Base-by-base conservation (phyloP, 2,797 vertebrate genomes). In the Intellagama lesueurii region DNA sequence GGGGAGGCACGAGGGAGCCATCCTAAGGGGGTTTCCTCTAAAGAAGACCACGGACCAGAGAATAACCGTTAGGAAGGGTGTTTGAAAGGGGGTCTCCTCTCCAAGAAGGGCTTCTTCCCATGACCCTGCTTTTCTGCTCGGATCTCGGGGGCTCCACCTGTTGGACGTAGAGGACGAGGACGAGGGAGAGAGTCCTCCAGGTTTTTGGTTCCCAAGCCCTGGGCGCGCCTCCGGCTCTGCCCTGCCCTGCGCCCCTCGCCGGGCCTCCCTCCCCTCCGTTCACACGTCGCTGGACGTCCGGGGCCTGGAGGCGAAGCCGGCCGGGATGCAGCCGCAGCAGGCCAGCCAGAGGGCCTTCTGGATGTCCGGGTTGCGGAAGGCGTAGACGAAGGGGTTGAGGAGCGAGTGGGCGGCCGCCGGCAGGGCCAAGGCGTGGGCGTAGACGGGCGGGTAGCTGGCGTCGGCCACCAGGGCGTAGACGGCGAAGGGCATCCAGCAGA, bases 211-310 rank as follows among this genome's bases (percentile, higher is more conserved):
- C 9, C 52, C 52, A 52, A 12, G 52, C 52, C 52, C 52, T 52
- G 52, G 52, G 52, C 3, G 52, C 52, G 83, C 47, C 14, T 7
- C 8, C 9, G 11, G 78, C 0, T 52, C 52, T 52, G 52, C 52
- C 52, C 52, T 52, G 52, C 7, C 52, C 52, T 52, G 52, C 3
- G 11, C 93, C 87, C 76, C 1, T 2, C 0, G 19, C 79, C 52
- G 35, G 5, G 2, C 17, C n/a, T 14, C 1, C n/a, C 79, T 32
- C 60, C 89, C 19, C 16, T 40, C 40, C 16, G 16, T 22, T 97
- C 98, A 99, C 95, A 99, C 98, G 0, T 99, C 98, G 81, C 98
- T 98, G 94, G 98, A 98, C 93, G 98, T 98, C 96, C 98, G 97
- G 91, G 98, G 97, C 89, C 98, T 95, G 94, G 98, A 96, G 80